Percentiles rank a stretch among this genome's conserved stretches.
Evolutionary conservation across 2,113 vertebrate genomes (phyloP).

Genomic region (Chamaea fasciata): DNA sequence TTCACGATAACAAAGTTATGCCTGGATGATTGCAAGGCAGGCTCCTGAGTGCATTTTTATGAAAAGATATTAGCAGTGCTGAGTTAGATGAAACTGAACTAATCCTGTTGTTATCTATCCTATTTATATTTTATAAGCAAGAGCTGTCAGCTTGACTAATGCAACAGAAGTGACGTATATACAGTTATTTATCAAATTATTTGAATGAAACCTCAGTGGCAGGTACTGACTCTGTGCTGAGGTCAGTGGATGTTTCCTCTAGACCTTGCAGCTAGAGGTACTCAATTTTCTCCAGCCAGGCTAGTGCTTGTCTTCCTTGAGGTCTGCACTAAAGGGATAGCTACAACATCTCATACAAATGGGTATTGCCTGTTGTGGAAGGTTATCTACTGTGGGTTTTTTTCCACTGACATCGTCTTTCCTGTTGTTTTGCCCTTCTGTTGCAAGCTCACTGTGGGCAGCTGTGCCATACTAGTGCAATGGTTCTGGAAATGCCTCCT

Average conservation of each 20-base stretch:
- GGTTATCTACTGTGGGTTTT: not conserved
- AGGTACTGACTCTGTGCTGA: not conserved
- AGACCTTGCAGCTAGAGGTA: not conserved
- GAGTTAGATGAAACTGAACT: slow-evolving; percentile 11
- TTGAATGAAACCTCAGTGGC: not conserved
- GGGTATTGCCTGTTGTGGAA: not conserved
- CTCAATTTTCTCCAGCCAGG: not conserved
- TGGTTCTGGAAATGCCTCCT: not conserved
- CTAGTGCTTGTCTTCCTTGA: not conserved
- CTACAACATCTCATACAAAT: not conserved
- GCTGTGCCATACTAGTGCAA: not conserved
- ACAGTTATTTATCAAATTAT: not conserved
- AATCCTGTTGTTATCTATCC: not conserved
- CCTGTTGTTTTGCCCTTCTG: not conserved
- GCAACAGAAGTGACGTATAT: not conserved
- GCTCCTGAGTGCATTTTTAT: slow-evolving; percentile 34
- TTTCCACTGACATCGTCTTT: not conserved
- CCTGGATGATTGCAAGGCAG: slow-evolving; percentile 32
- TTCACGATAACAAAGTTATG: slow-evolving; percentile 52
- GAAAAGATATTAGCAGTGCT: slow-evolving; percentile 24
- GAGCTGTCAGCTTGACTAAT: not conserved
- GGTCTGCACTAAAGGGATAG: not conserved
- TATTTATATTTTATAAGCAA: slow-evolving; percentile 3
- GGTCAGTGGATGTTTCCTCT: not conserved
- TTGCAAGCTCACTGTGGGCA: not conserved